Evolutionary conservation across 2,113 vertebrate species (phyloP), one percentile per base, ranked within the genome.

Genomic region (Rhinoderma darwinii): DNA sequence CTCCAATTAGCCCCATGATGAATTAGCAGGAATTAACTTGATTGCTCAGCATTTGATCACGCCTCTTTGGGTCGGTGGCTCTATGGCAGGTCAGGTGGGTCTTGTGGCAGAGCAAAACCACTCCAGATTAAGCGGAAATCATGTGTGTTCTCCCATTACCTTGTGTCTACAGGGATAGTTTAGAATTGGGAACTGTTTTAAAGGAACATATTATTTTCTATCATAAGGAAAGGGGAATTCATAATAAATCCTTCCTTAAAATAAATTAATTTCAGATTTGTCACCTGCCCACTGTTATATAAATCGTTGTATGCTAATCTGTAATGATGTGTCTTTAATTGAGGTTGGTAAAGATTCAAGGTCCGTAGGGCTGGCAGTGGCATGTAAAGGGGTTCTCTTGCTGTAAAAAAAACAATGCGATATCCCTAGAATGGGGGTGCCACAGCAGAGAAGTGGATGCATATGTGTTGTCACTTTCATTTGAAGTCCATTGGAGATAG

Each of bases 331-430:
- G 20, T 41, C 50, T 51, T 84, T 84, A 74, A 74, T 84, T 84
- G 68, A 84, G 68, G 66, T 44, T 27, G 82, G 32, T 84, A 50
- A 84, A 27, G 82, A n/a, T 37, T 74, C 10, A n/a, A 84, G 82
- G 82, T 84, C 82, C 82, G 59, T 51, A 83, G 82, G 82, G 72
- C 63, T 30, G n/a, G n/a, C n/a, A n/a, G n/a, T n/a, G n/a, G n/a
- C n/a, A n/a, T n/a, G n/a, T n/a, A n/a, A n/a, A n/a, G n/a, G 47
- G 47, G 12, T 5, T 14, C 47, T 10, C 47, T 11, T 50, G 6
- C 47, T 14, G 47, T 50, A 14, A 50, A 11, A 50, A n/a, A 11
- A 2, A 7, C 7, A 50, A 11, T 14, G 6, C 47, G 6, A 50
- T 10, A 14, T 7, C 47, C 47, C 12, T 14, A 14, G 6, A 11